Percentiles rank a stretch among this genome's conserved stretches.
phyloP scores from a whole-genome alignment of 2,797 vertebrate species.

The Brachyrhaphis roseni region DNA sequence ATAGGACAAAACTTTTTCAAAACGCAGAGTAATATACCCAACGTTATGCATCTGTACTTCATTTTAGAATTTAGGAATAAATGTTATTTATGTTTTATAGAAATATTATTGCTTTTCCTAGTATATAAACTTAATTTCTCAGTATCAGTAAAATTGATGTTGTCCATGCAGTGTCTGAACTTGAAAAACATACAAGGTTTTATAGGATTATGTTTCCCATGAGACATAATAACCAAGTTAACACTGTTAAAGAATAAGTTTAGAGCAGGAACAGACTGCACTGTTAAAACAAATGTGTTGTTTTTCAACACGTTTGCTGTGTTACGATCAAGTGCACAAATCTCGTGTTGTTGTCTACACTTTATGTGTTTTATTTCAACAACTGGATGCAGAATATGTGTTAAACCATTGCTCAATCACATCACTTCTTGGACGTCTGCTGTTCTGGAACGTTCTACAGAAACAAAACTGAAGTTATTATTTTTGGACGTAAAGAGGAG shows the following conservation, averaged over 20 bases:
- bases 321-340: background rate
- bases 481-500: no score
- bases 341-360: background rate
- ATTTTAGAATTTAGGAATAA: background rate
- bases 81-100: background rate
- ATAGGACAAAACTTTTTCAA: background rate
- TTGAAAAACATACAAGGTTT: background rate
- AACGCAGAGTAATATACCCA: background rate
- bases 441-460: no score
- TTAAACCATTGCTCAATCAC: no score
- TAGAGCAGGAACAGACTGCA: background rate
- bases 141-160: background rate
- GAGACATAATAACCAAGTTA: background rate
- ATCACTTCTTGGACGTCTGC: no score
- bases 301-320: conserved; percentile 3
- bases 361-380: background rate
- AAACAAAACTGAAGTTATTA: no score
- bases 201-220: background rate
- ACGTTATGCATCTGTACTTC: background rate
- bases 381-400: no score
- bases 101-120: background rate
- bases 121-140: background rate
- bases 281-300: conserved; percentile 8
- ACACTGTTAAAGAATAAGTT: background rate
- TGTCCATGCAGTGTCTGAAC: background rate